Evolutionary conservation across 2,113 vertebrate species (phyloP).

Genomic region (Mus spicilegus): DNA sequence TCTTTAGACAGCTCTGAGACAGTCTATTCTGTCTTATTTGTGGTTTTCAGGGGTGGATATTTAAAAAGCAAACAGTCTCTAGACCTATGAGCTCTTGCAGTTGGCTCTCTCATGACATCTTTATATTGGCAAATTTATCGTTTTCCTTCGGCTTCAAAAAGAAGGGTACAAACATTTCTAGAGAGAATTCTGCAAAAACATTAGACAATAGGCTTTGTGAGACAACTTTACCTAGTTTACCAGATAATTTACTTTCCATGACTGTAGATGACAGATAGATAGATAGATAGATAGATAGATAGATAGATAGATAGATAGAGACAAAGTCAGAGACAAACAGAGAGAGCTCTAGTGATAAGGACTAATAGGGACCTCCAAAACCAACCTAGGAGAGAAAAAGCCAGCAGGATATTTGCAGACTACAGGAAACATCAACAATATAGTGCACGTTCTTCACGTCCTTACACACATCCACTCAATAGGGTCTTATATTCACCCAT

Average conservation of each 20-base stretch:
- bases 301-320: too few relatives aligned
- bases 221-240: neutral
- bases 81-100: neutral
- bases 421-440: neutral
- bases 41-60: neutral
- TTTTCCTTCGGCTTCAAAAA: neutral
- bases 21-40: neutral
- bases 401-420: neutral
- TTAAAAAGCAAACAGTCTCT: neutral
- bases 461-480: neutral
- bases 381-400: neutral
- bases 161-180: neutral
- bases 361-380: neutral
- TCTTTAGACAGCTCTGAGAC: neutral
- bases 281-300: too few relatives aligned
- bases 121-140: slow-evolving; percentile 34
- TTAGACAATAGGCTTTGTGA: neutral
- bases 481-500: neutral
- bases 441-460: neutral
- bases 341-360: neutral
- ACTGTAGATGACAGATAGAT: neutral
- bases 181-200: neutral
- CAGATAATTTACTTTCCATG: neutral
- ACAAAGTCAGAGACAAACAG: too few relatives aligned
- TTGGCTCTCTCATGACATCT: neutral